These are phyloP conservation scores for Gobio gobio DNA, from an alignment of 2,113 vertebrate species.

Conservation along the genomic window DNA sequence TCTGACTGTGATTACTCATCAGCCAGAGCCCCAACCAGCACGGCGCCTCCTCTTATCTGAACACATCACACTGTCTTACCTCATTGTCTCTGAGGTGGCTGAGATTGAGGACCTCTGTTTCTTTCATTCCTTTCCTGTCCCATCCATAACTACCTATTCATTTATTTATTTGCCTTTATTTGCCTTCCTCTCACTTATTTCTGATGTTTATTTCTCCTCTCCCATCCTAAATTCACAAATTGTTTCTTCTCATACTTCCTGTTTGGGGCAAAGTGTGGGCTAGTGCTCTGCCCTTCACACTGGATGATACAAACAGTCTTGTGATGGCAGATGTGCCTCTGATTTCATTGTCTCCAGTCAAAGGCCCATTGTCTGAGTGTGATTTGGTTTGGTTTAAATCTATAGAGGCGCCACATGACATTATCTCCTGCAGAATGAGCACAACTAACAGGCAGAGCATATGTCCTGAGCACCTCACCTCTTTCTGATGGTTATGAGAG, in stretches of 20 bases:
- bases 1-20: constrained; percentile 70
- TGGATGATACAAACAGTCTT: constrained; percentile 20
- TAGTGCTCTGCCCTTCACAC: background rate
- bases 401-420: constrained; percentile 41
- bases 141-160: background rate
- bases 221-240: background rate
- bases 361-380: constrained; percentile 51
- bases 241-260: background rate
- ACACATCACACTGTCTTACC: constrained; percentile 74
- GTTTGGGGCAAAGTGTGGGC: background rate
- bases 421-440: constrained; percentile 34
- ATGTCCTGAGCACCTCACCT: background rate
- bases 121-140: background rate
- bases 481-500: background rate
- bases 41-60: constrained; percentile 75
- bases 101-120: constrained; percentile 11
- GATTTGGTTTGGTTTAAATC: constrained; percentile 52
- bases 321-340: constrained; percentile 44
- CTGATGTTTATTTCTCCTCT: background rate
- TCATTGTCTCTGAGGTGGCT: constrained; percentile 40
- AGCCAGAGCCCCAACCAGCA: constrained; percentile 62
- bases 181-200: background rate
- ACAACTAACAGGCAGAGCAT: background rate
- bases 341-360: constrained; percentile 55
- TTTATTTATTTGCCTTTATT: background rate